These are phyloP conservation scores for Heptranchias perlo DNA, from an alignment of 2,113 vertebrate genomes.

Conservation along the genomic window DNA sequence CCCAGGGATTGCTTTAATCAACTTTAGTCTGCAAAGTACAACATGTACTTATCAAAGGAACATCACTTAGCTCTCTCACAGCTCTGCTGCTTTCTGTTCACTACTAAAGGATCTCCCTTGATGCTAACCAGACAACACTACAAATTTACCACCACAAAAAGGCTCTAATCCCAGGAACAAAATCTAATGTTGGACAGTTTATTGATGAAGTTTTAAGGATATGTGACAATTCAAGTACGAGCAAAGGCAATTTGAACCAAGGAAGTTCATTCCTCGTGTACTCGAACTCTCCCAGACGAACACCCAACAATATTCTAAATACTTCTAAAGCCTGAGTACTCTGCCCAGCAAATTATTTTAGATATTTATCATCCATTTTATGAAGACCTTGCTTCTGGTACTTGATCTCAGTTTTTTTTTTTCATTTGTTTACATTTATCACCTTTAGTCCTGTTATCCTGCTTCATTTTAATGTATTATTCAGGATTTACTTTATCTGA, in stretches of 20 bases:
- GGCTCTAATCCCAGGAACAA: background rate
- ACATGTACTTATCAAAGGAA: background rate
- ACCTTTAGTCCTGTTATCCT: background rate
- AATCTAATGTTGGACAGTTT: background rate
- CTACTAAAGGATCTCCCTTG: background rate
- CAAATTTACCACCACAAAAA: background rate
- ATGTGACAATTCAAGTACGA: background rate
- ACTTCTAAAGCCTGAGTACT: background rate
- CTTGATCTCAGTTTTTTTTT: background rate
- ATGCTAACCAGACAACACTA: background rate
- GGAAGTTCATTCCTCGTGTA: background rate
- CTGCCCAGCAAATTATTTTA: background rate
- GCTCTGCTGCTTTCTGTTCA: background rate
- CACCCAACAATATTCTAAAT: background rate
- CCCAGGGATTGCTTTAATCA: background rate
- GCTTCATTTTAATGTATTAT: background rate
- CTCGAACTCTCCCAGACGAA: no score
- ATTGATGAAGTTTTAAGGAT: constrained; percentile 13
- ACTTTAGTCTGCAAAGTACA: background rate
- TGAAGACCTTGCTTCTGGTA: background rate
- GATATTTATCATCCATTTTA: background rate
- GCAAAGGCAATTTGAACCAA: background rate
- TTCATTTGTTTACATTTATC: background rate
- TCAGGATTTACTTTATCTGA: background rate
- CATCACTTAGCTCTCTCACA: background rate